phyloP scores from a whole-genome alignment of 2,888 invertebrate genomes.

The Metacarcinus magister region DNA sequence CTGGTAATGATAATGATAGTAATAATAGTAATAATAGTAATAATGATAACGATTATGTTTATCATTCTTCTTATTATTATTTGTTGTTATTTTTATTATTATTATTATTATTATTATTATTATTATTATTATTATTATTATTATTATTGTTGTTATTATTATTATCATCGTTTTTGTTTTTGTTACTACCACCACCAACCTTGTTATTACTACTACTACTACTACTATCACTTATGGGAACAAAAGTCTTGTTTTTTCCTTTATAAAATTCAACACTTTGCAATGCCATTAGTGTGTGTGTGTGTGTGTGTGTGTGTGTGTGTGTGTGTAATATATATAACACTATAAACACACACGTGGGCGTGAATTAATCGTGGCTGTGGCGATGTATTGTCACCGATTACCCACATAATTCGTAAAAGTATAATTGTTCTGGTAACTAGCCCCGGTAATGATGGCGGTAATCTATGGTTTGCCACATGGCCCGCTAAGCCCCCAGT shows the following conservation, averaged over 20 bases:
- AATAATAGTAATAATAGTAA: background rate
- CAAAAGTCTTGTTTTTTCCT: background rate
- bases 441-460: background rate
- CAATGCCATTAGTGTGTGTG: background rate
- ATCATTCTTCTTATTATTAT: background rate
- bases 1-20: background rate
- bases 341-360: background rate
- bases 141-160: background rate
- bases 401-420: background rate
- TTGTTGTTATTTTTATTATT: background rate
- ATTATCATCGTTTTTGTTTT: background rate
- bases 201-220: background rate
- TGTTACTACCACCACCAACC: background rate
- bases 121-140: slow-evolving; percentile 19
- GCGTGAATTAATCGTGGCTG: background rate
- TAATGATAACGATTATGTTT: background rate
- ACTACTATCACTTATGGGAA: background rate
- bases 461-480: background rate
- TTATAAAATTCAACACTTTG: background rate
- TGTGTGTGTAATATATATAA: slow-evolving; percentile 18
- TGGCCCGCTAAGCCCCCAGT: background rate
- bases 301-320: slow-evolving; percentile 19
- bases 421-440: background rate
- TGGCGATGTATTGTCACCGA: background rate
- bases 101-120: background rate